Evolutionary conservation across 2,113 vertebrate species (phyloP), one percentile per base, ranked within the genome.

Genomic region (Pseudopodoces humilis): DNA sequence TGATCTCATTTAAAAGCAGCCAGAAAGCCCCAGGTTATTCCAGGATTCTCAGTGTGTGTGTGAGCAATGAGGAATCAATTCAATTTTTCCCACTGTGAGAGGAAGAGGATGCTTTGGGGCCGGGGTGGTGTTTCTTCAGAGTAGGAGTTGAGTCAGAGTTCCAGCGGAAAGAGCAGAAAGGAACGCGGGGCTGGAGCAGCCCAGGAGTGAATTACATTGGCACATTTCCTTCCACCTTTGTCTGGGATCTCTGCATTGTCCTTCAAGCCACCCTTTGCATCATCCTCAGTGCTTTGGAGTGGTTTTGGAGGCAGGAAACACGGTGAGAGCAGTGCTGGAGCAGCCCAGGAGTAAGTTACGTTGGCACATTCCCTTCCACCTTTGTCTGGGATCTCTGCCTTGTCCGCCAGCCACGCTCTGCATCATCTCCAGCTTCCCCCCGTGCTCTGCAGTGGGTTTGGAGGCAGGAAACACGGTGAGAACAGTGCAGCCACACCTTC

Each of bases 301-400:
- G 86, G 46, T 20, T 82, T 71, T 63, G 53, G 59, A 62, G 85
- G 23, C 87, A 94, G 96, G 88, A 97, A 94, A 50, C 47, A 7
- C 5, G 8, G 19, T 64, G 19, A 87, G 95, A 96, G 23, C 41
- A 72, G 21, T 9, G n/a, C 53, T 56, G 88, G 76, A 74, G 52
- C 56, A 41, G 43, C 62, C 74, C 49, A 11, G 31, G 22, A 59
- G 47, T 64, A 18, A 91, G 58, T 88, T 41, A 35, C 37, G 41
- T 83, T 63, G 88, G 80, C 65, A 10, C 18, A 43, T 89, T 95
- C 96, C 92, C 91, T 91, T 72, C 92, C 85, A 41, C 79, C 79
- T 76, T 65, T 52, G 35, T 72, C 82, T 39, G 95, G 43, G 68
- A 35, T 70, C 78, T 78, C 30, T 64, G 35, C 17, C 1, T 82